phyloP scores from a whole-genome alignment of 2,797 vertebrate genomes.

The Gastrophryne carolinensis region DNA sequence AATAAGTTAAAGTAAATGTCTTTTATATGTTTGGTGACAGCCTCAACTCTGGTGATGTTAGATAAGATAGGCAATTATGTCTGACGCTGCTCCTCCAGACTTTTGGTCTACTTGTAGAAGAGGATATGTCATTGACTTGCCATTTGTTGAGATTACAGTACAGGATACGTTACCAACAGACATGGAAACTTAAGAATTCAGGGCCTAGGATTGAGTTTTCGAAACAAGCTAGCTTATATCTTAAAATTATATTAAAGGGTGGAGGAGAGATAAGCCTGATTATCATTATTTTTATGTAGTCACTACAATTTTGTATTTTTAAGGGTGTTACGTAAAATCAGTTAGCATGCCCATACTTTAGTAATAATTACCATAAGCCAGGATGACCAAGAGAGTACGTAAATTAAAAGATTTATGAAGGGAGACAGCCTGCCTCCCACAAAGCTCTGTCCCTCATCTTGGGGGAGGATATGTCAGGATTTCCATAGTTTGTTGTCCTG shows the following conservation, averaged over 20 bases:
- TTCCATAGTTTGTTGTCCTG: conserved; percentile 32
- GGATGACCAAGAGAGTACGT: conserved; percentile 11
- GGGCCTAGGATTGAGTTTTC: background rate
- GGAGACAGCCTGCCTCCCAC: conserved; percentile 45
- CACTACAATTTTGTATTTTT: background rate
- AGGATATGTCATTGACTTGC: conserved; percentile 73
- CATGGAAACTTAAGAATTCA: background rate
- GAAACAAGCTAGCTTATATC: background rate
- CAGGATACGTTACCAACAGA: conserved; percentile 54
- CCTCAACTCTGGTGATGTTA: conserved; percentile 67
- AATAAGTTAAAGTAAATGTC: conserved; percentile 53
- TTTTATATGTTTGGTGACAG: conserved; percentile 62
- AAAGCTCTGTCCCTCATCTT: conserved; percentile 43
- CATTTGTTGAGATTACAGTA: conserved; percentile 69
- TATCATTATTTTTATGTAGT: conserved; percentile 14
- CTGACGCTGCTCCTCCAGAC: conserved; percentile 68
- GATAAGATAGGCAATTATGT: conserved; percentile 74
- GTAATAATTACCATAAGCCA: conserved; percentile 9
- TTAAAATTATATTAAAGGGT: conserved; percentile 14
- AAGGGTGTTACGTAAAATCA: background rate
- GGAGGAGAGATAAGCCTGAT: conserved; percentile 48
- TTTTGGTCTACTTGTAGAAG: conserved; percentile 71
- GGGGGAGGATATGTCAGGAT: conserved; percentile 32
- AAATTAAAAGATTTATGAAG: conserved; percentile 25
- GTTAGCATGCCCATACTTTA: background rate